Evolutionary conservation across 2,888 invertebrate genomes (phyloP).

Genomic region (Sisyra nigra): DNA sequence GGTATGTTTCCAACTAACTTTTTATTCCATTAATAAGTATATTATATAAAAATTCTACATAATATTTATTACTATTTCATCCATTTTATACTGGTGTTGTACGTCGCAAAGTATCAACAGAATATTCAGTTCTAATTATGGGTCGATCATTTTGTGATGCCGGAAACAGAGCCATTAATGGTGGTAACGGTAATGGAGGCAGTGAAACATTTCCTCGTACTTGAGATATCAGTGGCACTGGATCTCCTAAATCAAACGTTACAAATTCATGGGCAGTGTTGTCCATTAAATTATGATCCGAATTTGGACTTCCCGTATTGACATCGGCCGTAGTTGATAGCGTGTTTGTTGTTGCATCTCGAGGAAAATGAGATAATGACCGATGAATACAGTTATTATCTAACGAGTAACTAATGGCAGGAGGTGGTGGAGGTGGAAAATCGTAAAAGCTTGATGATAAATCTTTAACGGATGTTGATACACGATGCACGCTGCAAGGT

Average conservation of each 20-base stretch:
- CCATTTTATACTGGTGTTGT: constrained; percentile 36
- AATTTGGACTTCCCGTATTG: constrained; percentile 24
- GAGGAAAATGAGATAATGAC: constrained; percentile 27
- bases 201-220: constrained; percentile 23
- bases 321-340: constrained; percentile 47
- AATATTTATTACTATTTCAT: constrained; percentile 24
- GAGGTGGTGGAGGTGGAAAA: constrained; percentile 39
- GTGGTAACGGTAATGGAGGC: constrained; percentile 18
- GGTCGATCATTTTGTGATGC: constrained; percentile 14
- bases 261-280: constrained; percentile 38
- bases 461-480: constrained; percentile 39
- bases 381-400: constrained; percentile 21
- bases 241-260: constrained; percentile 48
- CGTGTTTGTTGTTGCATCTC: constrained; percentile 53
- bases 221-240: constrained; percentile 26
- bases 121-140: constrained; percentile 27
- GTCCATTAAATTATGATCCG: constrained; percentile 16
- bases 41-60: constrained; percentile 29
- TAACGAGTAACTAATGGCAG: constrained; percentile 41
- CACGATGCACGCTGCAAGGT: constrained; percentile 39
- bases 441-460: constrained; percentile 38
- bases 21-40: constrained; percentile 32
- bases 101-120: constrained; percentile 34
- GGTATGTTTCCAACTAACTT: constrained; percentile 35
- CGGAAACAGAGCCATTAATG: constrained; percentile 7